A percentile compares a stretch with the other conserved stretches of the same genome.
Evolutionary conservation across 2,888 invertebrate species (phyloP).

Genomic region (Leptinotarsa rubiginosa): DNA sequence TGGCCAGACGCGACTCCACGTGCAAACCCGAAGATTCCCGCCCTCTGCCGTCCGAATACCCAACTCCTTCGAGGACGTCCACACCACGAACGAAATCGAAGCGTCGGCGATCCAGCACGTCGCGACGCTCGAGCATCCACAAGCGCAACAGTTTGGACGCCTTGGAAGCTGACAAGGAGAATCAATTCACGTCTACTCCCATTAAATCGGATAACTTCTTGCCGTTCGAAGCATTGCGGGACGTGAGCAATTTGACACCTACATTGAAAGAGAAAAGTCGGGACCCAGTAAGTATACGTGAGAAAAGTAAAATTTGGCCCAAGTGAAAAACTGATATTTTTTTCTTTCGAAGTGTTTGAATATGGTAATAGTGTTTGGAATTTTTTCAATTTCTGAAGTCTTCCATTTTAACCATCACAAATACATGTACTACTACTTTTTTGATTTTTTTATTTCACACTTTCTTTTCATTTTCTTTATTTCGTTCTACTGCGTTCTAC

Average conservation of each 20-base stretch:
- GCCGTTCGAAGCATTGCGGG: slow-evolving; percentile 68
- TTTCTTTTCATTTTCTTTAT: too few species aligned
- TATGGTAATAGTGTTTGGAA: too few species aligned
- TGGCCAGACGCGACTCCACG: slow-evolving; percentile 52
- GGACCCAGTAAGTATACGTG: slow-evolving; percentile 28
- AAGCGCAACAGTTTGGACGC: slow-evolving; percentile 67
- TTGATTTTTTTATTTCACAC: too few species aligned
- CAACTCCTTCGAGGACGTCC: slow-evolving; percentile 58
- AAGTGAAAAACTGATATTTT: not conserved
- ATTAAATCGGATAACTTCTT: slow-evolving; percentile 65
- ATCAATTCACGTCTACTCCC: slow-evolving; percentile 72
- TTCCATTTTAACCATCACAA: too few species aligned
- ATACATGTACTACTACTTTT: too few species aligned
- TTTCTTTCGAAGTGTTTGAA: too few species aligned
- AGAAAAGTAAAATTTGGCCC: not conserved
- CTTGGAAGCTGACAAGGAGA: slow-evolving; percentile 71
- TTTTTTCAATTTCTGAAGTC: too few species aligned
- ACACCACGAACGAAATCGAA: slow-evolving; percentile 62
- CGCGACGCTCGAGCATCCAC: slow-evolving; percentile 65
- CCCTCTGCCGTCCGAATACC: slow-evolving; percentile 44
- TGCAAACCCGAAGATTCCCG: slow-evolving; percentile 48
- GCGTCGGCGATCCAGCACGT: slow-evolving; percentile 62
- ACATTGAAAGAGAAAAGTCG: slow-evolving; percentile 56
- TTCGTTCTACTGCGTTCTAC: too few species aligned
- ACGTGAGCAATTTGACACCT: slow-evolving; percentile 74